phyloP scores from a whole-genome alignment of 2,888 invertebrate species.

The Tyria jacobaeae region DNA sequence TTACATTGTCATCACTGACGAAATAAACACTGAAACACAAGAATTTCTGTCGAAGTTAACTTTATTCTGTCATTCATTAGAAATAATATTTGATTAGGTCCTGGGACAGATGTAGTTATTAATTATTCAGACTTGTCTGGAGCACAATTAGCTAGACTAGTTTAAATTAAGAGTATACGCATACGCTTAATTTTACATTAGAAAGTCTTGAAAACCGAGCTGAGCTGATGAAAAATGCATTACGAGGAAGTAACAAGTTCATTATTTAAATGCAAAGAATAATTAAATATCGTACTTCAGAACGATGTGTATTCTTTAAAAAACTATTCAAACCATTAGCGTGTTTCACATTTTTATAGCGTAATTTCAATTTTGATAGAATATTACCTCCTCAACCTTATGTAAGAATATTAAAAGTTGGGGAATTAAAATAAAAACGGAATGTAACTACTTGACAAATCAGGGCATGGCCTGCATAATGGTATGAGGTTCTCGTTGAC shows the following conservation, averaged over 20 bases:
- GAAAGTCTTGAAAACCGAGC: neutral
- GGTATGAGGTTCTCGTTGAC: no score
- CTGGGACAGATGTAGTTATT: neutral
- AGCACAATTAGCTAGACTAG: constrained; percentile 12
- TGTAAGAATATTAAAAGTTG: no score
- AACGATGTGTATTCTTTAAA: neutral
- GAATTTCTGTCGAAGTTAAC: no score
- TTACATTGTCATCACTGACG: no score
- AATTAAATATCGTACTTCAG: neutral
- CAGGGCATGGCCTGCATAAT: no score
- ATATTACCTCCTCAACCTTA: no score
- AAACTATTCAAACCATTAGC: neutral
- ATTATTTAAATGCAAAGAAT: neutral
- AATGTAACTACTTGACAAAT: no score
- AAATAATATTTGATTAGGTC: neutral
- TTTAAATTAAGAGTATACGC: constrained; percentile 12
- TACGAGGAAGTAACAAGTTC: neutral
- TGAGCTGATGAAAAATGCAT: neutral
- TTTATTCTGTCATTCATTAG: no score
- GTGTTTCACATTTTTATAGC: neutral
- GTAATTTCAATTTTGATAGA: no score
- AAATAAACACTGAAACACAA: no score
- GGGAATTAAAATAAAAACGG: no score
- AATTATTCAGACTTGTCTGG: constrained; percentile 15
- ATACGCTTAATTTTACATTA: constrained; percentile 8